phyloP scores from a whole-genome alignment of 1,140 invertebrate genomes.

The Dinoponera quadriceps region DNA sequence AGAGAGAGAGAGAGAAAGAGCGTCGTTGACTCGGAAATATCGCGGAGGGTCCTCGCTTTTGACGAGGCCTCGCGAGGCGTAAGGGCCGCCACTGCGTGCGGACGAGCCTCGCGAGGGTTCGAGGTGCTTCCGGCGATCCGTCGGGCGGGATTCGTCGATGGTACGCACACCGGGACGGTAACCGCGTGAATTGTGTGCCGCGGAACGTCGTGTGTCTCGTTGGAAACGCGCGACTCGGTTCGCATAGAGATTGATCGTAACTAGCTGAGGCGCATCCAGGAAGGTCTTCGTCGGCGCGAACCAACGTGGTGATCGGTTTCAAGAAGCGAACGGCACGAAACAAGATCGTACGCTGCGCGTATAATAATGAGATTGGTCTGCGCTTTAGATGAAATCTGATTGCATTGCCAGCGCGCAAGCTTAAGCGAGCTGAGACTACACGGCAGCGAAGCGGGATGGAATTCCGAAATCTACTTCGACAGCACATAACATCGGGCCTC shows the following conservation, averaged over 20 bases:
- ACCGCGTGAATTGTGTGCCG: neutral
- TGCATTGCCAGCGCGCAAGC: neutral
- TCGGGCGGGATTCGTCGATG: slow-evolving; percentile 23
- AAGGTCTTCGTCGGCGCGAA: neutral
- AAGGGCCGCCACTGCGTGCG: slow-evolving; percentile 55
- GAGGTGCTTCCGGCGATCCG: slow-evolving; percentile 33
- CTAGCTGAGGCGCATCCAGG: neutral
- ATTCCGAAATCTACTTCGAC: neutral
- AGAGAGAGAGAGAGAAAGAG: too few species aligned
- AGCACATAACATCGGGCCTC: neutral
- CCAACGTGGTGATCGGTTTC: neutral
- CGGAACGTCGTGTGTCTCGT: too few species aligned
- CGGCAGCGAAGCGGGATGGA: neutral
- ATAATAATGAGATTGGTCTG: too few species aligned
- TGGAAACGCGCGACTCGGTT: too few species aligned
- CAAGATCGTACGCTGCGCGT: too few species aligned
- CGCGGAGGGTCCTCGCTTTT: slow-evolving; percentile 71
- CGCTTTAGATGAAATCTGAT: too few species aligned
- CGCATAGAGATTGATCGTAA: neutral
- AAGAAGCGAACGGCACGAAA: too few species aligned
- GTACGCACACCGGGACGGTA: neutral
- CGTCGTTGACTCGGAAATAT: slow-evolving; percentile 73
- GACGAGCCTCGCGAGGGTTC: slow-evolving; percentile 53
- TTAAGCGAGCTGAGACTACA: neutral
- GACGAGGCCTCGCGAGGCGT: slow-evolving; percentile 58